Evolutionary conservation across 1,140 invertebrate genomes (phyloP), one percentile per base, ranked within the genome.

Genomic region (Fopius arisanus): DNA sequence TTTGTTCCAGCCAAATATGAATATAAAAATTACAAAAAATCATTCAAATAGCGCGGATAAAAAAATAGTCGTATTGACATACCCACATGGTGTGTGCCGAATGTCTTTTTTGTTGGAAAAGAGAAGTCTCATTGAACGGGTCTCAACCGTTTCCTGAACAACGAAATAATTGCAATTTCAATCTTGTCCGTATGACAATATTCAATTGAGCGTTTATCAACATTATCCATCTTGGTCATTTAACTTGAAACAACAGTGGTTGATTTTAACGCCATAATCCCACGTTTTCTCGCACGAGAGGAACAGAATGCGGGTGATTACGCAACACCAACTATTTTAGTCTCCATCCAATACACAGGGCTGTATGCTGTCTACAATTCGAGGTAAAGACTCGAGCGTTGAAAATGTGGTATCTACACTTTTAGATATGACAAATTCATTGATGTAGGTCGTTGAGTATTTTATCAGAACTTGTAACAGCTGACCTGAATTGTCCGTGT

Each of bases 361-460:
- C 54, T 26, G 21, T 67, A 14, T 43, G 29, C 16, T 29, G 6
- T 37, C 63, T 66, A 21, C 37, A 6, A 59, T 26, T 26, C 54
- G 54, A 28, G 21, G 54, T 59, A 59, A 59, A 59, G 54, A 26
- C 9, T 0, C 54, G 54, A 59, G 21, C 23, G 3, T 59, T 59
- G 19, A 65, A 41, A 31, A n/a, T 41, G 40, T 65, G 26, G n/a
- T 69, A 69, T 48, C 26, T 69, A 31, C 23, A 69, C 10, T 41
- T 59, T 21, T 40, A 62, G 63, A 51, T 28, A 65, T 29, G 37
- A 63, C 70, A 65, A 72, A 62, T 33, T 23, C 51, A 43, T 65
- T 72, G 70, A 72, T 72, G 70, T 72, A 72, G 70, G 70, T 72
- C 70, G 70, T 73, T 65, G 63, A 59, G 41, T 29, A 21, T 62